Percentiles rank a stretch among this genome's conserved stretches.
Evolutionary conservation across 64 coral and sea anemone species (phyloP).

Genomic region (Catalaphyllia jardinei): DNA sequence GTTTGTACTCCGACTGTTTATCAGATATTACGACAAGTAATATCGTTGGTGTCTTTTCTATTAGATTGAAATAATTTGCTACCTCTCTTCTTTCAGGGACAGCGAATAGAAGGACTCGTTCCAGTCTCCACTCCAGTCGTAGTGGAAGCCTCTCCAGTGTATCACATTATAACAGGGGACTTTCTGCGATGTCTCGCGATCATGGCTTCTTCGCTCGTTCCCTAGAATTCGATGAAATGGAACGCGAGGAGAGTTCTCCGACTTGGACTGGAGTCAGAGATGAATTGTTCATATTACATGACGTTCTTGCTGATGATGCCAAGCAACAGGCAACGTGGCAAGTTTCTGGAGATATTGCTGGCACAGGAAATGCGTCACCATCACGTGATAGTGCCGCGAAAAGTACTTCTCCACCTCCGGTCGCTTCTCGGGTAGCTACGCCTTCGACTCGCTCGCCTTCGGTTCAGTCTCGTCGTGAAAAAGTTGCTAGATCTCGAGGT

Average conservation of each 20-base stretch:
- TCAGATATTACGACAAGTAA: no score
- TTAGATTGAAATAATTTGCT: neutral
- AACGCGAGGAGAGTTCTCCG: conserved; percentile 7
- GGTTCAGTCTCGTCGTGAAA: conserved; percentile 9
- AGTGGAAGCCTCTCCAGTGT: conserved; percentile 57
- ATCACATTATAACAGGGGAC: conserved; percentile 26
- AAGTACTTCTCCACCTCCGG: conserved; percentile 12
- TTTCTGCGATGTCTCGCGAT: conserved; percentile 44
- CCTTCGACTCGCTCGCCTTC: conserved; percentile 15
- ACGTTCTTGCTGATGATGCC: neutral
- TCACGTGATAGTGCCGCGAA: neutral
- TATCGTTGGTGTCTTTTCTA: neutral
- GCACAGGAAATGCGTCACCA: neutral
- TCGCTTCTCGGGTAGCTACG: conserved; percentile 2
- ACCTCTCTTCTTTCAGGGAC: neutral
- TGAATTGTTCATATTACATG: neutral
- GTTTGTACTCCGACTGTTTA: neutral
- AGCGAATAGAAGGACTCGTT: neutral
- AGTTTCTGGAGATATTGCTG: neutral
- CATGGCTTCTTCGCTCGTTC: neutral
- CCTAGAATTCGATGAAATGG: neutral
- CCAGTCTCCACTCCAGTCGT: conserved; percentile 28
- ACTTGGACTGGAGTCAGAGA: neutral
- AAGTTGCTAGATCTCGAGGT: neutral
- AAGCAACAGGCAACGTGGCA: neutral